Base-by-base conservation (phyloP, 92 coral and sea anemone genomes). In the Actinernus sp. region DNA sequence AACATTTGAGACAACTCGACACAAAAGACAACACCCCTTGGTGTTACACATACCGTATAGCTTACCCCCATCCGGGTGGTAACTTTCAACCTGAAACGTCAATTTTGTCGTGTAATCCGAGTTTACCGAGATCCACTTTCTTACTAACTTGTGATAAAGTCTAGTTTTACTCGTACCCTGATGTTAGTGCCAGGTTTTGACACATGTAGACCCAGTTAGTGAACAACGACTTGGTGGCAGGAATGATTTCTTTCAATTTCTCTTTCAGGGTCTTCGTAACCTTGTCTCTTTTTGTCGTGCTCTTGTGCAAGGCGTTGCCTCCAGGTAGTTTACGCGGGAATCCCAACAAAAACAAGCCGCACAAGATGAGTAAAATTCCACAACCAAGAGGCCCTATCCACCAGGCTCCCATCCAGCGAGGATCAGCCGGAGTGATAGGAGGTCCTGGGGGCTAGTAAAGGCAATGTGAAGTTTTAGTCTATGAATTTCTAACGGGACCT, bases 331-430 rank as follows among this genome's bases (percentile, higher is more conserved):
- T 89, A 4, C 74, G 32, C 9, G 98, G 98, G 51, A 65, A 94
- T n/a, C 98, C 98, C 1, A 84, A 52, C 49, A 94, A 46, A 14
- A 87, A 57, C 13, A 89, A 37, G 2, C 89, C 65, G 27, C 47
- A 39, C 0, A 80, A 11, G 16, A 80, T n/a, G 2, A 91, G 77
- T 1, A 87, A 18, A 12, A 52, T 1, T 7, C 92, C 98, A 34
- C 83, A 79, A 1, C 65, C 61, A 23, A 87, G 47, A 33, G 79
- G 79, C 3, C 98, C 98, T 3, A 94, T 77, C 98, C 98, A 94
- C 98, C 98, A 94, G 40, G 92, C 90, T 29, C 98, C 98, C 26
- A 94, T 83, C 98, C 98, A 94, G 17, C 82, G 86, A 1, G 92
- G 88, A 46, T 94, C 97, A 0, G 62, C 55, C 1, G 94, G 87